Conservation (phyloP, 2,797 vertebrate genomes). For the Eulemur albifrons region DNA sequence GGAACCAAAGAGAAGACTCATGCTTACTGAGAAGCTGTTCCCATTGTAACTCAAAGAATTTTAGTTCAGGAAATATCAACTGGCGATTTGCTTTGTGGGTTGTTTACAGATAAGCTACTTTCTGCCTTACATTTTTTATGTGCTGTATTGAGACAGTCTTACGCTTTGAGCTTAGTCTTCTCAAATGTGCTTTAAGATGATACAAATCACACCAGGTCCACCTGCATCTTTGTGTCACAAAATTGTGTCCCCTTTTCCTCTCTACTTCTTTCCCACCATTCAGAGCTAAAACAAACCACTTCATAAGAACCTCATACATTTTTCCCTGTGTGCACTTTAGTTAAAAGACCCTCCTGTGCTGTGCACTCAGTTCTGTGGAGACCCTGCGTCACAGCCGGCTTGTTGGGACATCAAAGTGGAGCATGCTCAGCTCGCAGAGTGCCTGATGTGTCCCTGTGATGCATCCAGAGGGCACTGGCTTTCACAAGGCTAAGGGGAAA, state of each 20-base stretch:
- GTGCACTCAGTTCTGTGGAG: constrained; percentile 74
- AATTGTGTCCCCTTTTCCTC: neutral
- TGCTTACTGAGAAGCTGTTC: constrained; percentile 42
- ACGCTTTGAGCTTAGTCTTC: constrained; percentile 72
- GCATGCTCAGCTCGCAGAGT: constrained; percentile 58
- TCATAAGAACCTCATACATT: constrained; percentile 79
- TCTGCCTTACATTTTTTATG: constrained; percentile 68
- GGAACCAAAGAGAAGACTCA: constrained; percentile 54
- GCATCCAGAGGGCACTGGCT: constrained; percentile 48
- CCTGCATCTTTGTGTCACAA: constrained; percentile 76
- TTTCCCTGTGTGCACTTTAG: constrained; percentile 75
- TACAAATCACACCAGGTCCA: constrained; percentile 79
- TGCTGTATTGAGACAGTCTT: constrained; percentile 68
- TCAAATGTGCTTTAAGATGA: constrained; percentile 77
- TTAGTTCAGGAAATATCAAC: constrained; percentile 56
- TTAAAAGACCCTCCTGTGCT: constrained; percentile 76
- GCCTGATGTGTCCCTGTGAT: constrained; percentile 61
- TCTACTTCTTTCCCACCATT: constrained; percentile 74
- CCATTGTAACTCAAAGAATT: constrained; percentile 53
- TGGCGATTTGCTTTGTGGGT: constrained; percentile 67
- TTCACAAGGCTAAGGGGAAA: constrained; percentile 62
- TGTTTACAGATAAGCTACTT: constrained; percentile 65
- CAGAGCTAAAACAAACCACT: constrained; percentile 82
- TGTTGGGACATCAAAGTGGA: constrained; percentile 81
- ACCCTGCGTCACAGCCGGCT: constrained; percentile 72